phyloP scores from a whole-genome alignment of 2,113 vertebrate genomes.

The Eptatretus burgeri region DNA sequence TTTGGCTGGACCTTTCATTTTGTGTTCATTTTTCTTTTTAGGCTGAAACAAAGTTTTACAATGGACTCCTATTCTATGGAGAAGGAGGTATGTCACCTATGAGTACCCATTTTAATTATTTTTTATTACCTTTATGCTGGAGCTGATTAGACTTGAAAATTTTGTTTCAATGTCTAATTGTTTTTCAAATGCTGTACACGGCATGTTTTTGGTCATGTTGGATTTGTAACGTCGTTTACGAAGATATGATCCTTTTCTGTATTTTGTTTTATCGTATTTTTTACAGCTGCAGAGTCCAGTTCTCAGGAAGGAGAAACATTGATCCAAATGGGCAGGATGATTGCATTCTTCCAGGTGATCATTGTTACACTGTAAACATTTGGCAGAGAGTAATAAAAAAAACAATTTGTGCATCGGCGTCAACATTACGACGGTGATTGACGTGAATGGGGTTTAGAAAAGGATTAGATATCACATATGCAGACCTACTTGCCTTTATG shows the following conservation, averaged over 20 bases:
- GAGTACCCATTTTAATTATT: not conserved
- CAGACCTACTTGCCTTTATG: too few species aligned
- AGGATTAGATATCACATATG: not conserved
- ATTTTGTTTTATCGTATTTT: not conserved
- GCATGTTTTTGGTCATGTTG: slow-evolving; percentile 10
- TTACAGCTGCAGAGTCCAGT: slow-evolving; percentile 45
- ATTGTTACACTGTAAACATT: too few species aligned
- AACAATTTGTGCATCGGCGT: not conserved
- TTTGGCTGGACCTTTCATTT: slow-evolving; percentile 5
- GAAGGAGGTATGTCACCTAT: slow-evolving; percentile 68
- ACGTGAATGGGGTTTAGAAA: not conserved
- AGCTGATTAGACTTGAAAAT: too few species aligned
- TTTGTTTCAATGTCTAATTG: not conserved
- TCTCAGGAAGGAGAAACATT: slow-evolving; percentile 72
- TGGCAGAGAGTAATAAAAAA: not conserved
- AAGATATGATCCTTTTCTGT: not conserved
- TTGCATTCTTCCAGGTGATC: slow-evolving; percentile 81
- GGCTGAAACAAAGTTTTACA: slow-evolving; percentile 95
- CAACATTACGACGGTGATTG: not conserved
- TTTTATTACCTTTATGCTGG: too few species aligned
- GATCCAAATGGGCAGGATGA: slow-evolving; percentile 86
- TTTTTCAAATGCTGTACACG: not conserved
- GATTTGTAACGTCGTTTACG: slow-evolving; percentile 7
- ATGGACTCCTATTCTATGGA: slow-evolving; percentile 78
- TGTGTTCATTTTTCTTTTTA: slow-evolving; percentile 19